These are phyloP conservation scores for Callithrix jacchus DNA, from an alignment of 2,113 vertebrate species.

Conservation along the genomic window DNA sequence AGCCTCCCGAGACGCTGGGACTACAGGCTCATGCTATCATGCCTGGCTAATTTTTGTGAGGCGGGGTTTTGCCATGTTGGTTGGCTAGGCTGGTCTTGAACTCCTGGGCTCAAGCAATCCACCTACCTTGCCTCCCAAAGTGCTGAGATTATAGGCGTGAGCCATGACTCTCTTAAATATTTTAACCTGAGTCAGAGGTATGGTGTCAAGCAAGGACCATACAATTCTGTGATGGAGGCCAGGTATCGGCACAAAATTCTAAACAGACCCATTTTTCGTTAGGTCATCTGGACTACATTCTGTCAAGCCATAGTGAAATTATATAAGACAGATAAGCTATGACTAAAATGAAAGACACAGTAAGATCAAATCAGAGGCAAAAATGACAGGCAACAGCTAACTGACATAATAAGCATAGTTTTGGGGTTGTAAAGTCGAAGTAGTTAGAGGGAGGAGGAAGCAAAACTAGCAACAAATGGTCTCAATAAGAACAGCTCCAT, in stretches of 20 bases:
- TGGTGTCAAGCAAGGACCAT: background rate
- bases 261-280: slow-evolving; percentile 21
- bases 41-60: too few species aligned
- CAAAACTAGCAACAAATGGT: background rate
- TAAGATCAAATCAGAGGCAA: background rate
- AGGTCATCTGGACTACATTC: background rate
- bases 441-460: background rate
- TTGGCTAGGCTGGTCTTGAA: too few species aligned
- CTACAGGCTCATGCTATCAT: too few species aligned
- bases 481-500: background rate
- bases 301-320: slow-evolving; percentile 36
- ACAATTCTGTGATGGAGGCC: background rate
- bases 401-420: background rate
- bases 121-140: too few species aligned
- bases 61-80: too few species aligned
- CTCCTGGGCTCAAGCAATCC: too few species aligned
- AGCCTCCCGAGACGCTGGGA: too few species aligned
- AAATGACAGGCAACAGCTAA: slow-evolving; percentile 7
- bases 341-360: slow-evolving; percentile 14
- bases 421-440: background rate
- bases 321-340: background rate
- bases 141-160: too few species aligned
- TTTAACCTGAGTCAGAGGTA: slow-evolving; percentile 26
- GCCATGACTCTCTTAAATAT: background rate
- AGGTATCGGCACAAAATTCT: slow-evolving; percentile 32